Base-by-base conservation (phyloP, 2,888 invertebrate genomes). In the Volucella zonaria region DNA sequence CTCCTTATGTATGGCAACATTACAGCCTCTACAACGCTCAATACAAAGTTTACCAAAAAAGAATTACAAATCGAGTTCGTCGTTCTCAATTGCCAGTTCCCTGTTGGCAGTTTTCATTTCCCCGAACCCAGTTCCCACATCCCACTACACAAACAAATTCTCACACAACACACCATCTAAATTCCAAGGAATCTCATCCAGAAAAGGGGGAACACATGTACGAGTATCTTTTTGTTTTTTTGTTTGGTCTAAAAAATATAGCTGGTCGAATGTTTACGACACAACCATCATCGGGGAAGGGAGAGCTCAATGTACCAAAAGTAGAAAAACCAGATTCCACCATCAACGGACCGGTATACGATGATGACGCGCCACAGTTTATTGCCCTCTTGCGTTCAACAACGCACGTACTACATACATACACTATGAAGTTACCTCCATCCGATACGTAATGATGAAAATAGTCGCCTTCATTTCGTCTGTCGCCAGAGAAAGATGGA, bases 361-460 rank as follows among this genome's bases (percentile, higher is more conserved):
- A 73, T 68, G 85, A 76, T 77, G 85, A 86, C 78, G 80, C 82
- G 80, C 81, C 49, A 78, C 87, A 89, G 89, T 89, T 90, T 88
- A 89, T 89, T 89, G 90, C 87, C 90, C 90, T 89, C 87, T 87
- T 82, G 86, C 75, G 79, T 59, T 74, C 80, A 75, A 77, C 64
- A 79, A 71, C 71, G 54, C 56, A 56, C 38, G n/a, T 38, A 56
- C 38, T 12, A 45, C 43, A 38, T 47, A 14, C 18, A 15, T 45
- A 12, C 45, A 47, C 11, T 45, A 31, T 56, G 52, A 9, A 64
- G 2, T 15, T 43, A 49, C 12, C 52, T 10, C 59, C 49, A n/a
- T 40, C 10, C 45, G 11, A 45, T 12, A 45, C 18, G 23, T 47
- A 66, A 67, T 67, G 71, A 73, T 67, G 62, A 71, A 80, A 76